These are phyloP conservation scores for Phodopus roborovskii DNA, from an alignment of 2,113 vertebrate species.

Conservation along the genomic window DNA sequence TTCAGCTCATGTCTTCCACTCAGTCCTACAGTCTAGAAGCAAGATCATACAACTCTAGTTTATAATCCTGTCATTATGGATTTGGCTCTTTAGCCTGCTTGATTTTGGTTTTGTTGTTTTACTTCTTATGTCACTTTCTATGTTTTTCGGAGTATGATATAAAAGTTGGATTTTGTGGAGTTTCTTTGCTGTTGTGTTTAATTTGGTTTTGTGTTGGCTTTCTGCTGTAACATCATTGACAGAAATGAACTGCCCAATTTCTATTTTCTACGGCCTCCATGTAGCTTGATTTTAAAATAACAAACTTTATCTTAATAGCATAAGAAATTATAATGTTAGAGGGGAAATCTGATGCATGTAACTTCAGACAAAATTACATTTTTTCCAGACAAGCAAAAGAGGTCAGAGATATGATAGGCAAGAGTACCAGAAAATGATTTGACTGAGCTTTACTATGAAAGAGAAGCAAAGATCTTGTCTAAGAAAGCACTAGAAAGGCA, in stretches of 20 bases:
- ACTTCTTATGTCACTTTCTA: neutral
- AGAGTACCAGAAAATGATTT: neutral
- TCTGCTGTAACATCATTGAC: neutral
- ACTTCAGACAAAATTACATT: conserved; percentile 22
- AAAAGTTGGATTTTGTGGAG: neutral
- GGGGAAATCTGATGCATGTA: neutral
- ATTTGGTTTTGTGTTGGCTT: neutral
- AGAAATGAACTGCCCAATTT: conserved; percentile 37
- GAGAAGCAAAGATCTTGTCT: conserved; percentile 18
- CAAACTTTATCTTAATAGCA: conserved; percentile 4
- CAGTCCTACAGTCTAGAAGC: neutral
- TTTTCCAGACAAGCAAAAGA: conserved; percentile 28
- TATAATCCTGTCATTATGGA: neutral
- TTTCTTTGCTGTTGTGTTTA: neutral
- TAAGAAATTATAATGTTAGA: conserved; percentile 25
- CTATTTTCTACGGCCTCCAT: neutral
- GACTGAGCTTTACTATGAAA: conserved; percentile 8
- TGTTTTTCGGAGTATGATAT: neutral
- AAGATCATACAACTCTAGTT: neutral
- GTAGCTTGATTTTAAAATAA: conserved; percentile 5
- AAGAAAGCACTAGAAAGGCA: conserved; percentile 21
- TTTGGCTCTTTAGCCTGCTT: neutral
- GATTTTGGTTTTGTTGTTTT: neutral
- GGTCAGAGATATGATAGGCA: neutral
- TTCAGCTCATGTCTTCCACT: neutral